A percentile compares a stretch with the other conserved stretches of the same genome.
These are phyloP conservation scores for Pardalotus punctatus DNA, from an alignment of 2,113 vertebrate genomes.

Conservation along the genomic window DNA sequence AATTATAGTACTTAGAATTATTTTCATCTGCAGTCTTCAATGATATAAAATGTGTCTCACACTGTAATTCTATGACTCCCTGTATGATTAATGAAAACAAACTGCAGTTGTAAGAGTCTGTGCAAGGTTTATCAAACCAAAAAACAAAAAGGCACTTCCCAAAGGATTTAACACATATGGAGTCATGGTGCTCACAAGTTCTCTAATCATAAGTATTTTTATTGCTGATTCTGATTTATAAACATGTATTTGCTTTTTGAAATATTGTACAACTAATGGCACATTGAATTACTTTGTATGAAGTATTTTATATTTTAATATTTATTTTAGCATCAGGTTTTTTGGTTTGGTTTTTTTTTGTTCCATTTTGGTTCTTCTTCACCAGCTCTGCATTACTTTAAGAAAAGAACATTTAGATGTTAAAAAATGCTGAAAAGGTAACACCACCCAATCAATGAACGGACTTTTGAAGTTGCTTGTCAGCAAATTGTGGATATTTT, in stretches of 20 bases:
- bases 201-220: conserved; percentile 72
- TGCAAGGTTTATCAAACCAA: conserved; percentile 77
- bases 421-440: conserved; percentile 71
- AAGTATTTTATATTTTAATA: conserved; percentile 82
- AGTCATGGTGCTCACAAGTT: conserved; percentile 77
- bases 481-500: conserved; percentile 83
- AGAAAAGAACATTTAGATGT: conserved; percentile 69
- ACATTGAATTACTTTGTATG: conserved; percentile 79
- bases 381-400: conserved; percentile 76
- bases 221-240: conserved; percentile 74
- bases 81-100: conserved; percentile 59
- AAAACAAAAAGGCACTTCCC: conserved; percentile 77
- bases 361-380: conserved; percentile 59
- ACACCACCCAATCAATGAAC: conserved; percentile 75
- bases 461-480: conserved; percentile 82
- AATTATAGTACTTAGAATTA: conserved; percentile 71
- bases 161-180: conserved; percentile 75
- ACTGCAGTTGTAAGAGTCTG: conserved; percentile 71
- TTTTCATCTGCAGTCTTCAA: conserved; percentile 70
- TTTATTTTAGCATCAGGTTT: conserved; percentile 78
- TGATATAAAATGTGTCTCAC: conserved; percentile 75
- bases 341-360: conserved; percentile 36
- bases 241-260: conserved; percentile 75
- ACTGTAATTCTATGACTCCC: conserved; percentile 77
- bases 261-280: conserved; percentile 79